Base-by-base conservation (phyloP, 1,140 invertebrate genomes). In the Dolichoris vasculosae region DNA sequence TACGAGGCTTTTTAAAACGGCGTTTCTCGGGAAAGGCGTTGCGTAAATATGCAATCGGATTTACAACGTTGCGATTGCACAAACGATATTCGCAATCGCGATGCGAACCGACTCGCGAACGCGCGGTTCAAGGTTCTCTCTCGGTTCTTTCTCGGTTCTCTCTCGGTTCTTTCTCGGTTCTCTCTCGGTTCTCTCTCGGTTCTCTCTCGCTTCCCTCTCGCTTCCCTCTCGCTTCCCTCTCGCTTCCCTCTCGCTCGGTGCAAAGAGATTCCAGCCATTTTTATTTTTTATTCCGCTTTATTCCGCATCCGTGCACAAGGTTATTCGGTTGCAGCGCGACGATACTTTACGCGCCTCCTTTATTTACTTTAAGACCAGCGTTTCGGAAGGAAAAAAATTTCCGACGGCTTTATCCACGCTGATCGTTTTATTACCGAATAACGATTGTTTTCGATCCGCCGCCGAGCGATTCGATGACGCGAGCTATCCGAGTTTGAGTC, bases 211-310 rank as follows among this genome's bases (percentile, higher is more conserved):
- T n/a, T n/a, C n/a, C n/a, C n/a, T n/a, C n/a, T n/a, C n/a, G n/a
- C n/a, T 40, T 26, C 23, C 46, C 55, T 77, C 30, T n/a, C 51
- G 1, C 23, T 81, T 51, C 67, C 32, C 69, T 35, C 38, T 0
- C 40, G 26, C 67, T 32, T 4, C 20, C n/a, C n/a, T n/a, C n/a
- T n/a, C n/a, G n/a, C n/a, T n/a, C n/a, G n/a, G n/a, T n/a, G n/a
- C n/a, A n/a, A n/a, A n/a, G 67, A 23, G 67, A 82, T 73, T n/a
- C 80, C 35, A 48, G 13, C 35, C 32, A 82, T 82, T 73, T 82
- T 73, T n/a, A n/a, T n/a, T n/a, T n/a, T n/a, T n/a, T n/a, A n/a
- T n/a, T 71, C 64, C n/a, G 15, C 4, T 23, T 0, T 17, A 30
- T 30, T 48, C n/a, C 35, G 26, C 73, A 40, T 23, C 7, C n/a